A percentile compares a stretch with the other conserved stretches of the same genome.
Evolutionary conservation across 2,888 invertebrate genomes (phyloP).

Genomic region (Calameuta pallipes): DNA sequence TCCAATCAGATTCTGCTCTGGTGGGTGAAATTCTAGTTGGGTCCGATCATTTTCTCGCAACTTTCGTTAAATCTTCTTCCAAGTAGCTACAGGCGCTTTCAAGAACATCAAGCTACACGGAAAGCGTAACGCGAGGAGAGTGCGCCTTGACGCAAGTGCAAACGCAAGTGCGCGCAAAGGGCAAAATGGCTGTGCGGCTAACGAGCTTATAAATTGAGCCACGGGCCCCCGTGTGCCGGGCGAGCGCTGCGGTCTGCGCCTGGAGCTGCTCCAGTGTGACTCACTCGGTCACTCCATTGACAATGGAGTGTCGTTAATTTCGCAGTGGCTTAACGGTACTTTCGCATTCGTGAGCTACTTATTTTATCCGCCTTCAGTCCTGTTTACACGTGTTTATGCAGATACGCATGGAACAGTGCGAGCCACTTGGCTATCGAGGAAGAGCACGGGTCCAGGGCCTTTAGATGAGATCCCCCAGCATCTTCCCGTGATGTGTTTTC

Average conservation of each 20-base stretch:
- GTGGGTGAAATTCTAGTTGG: background rate
- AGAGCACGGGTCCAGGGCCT: background rate
- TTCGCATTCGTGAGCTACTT: background rate
- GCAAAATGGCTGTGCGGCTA: constrained; percentile 50
- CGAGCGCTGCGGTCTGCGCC: constrained; percentile 34
- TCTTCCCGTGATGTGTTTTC: background rate
- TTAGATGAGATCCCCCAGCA: background rate
- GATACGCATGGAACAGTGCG: background rate
- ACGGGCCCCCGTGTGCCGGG: constrained; percentile 31
- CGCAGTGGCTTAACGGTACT: constrained; percentile 6
- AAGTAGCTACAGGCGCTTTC: background rate
- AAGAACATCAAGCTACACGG: background rate
- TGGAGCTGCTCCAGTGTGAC: constrained; percentile 36
- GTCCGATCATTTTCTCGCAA: background rate
- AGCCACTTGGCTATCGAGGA: background rate
- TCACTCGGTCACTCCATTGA: constrained; percentile 37
- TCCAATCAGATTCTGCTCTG: background rate
- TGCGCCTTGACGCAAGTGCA: background rate
- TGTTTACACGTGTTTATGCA: background rate
- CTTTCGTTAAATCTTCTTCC: background rate
- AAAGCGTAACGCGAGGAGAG: background rate
- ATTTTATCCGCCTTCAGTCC: background rate
- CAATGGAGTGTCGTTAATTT: constrained; percentile 36
- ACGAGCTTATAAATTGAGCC: constrained; percentile 62
- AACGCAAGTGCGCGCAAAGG: background rate